Evolutionary conservation across 2,888 invertebrate genomes (phyloP).

Genomic region (Cordilura impudica): DNA sequence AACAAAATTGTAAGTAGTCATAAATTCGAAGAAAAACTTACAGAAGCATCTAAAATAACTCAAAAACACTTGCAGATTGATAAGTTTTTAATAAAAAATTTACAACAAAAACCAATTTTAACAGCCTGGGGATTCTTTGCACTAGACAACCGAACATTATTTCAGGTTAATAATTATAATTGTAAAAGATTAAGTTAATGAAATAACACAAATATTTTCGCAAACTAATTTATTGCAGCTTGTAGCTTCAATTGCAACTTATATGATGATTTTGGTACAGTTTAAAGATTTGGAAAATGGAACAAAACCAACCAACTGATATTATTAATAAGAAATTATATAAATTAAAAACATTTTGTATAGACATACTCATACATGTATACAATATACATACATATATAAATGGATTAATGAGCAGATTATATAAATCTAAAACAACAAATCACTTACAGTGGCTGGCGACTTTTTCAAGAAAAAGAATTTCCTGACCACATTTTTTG

Average conservation of each 20-base stretch:
- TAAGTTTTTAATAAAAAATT: neutral
- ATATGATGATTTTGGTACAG: constrained; percentile 15
- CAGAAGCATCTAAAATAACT: constrained; percentile 3
- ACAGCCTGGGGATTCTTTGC: neutral
- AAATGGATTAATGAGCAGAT: no score
- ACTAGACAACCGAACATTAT: neutral
- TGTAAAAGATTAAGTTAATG: no score
- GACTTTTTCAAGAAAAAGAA: no score
- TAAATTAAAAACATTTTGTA: no score
- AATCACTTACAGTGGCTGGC: no score
- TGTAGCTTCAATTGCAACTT: neutral
- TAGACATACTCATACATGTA: no score
- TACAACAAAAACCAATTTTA: neutral
- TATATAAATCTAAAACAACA: no score
- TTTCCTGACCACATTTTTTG: no score
- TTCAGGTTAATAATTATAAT: no score
- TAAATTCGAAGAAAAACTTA: neutral
- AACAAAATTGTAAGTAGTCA: constrained; percentile 20
- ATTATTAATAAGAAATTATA: no score
- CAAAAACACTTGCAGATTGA: neutral
- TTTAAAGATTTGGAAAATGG: constrained; percentile 15
- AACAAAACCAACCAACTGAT: neutral
- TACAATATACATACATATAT: no score
- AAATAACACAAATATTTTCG: no score
- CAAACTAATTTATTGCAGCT: constrained; percentile 1